phyloP scores from a whole-genome alignment of 2,797 vertebrate species.

The Melanotaenia maccullochi region DNA sequence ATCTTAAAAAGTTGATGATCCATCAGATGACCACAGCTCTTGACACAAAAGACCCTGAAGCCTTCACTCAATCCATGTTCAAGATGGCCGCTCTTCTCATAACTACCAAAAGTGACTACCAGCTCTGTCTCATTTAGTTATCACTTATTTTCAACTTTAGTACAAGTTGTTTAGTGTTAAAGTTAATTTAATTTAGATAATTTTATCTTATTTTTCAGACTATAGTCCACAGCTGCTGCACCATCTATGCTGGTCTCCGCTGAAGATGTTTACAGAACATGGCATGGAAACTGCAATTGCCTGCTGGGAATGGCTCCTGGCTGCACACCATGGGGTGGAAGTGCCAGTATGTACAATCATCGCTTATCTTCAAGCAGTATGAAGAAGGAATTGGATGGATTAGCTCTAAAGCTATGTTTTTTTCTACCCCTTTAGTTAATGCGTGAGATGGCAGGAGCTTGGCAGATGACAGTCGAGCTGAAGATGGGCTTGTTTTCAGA shows the following conservation, averaged over 20 bases:
- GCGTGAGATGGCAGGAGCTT: conserved; percentile 97
- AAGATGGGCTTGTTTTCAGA: conserved; percentile 93
- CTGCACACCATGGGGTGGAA: conserved; percentile 93
- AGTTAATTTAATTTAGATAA: not conserved
- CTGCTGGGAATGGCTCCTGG: conserved; percentile 98
- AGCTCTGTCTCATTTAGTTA: not conserved
- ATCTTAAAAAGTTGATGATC: conserved; percentile 93
- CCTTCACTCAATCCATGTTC: conserved; percentile 96
- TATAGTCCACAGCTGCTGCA: conserved; percentile 93
- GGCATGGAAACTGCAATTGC: conserved; percentile 97
- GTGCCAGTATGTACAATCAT: conserved; percentile 86
- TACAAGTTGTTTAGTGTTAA: not conserved
- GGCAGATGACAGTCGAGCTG: conserved; percentile 97
- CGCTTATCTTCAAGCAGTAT: not conserved
- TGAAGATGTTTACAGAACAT: conserved; percentile 95
- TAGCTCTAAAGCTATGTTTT: not conserved
- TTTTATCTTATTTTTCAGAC: conserved; percentile 75
- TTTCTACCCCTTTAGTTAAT: conserved; percentile 85
- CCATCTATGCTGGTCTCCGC: conserved; percentile 95
- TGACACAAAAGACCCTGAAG: conserved; percentile 82
- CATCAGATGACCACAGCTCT: conserved; percentile 88
- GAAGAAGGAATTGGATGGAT: not conserved
- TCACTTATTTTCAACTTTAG: not conserved
- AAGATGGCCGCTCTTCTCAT: conserved; percentile 95
- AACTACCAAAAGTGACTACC: conserved; percentile 87